Evolutionary conservation across 2,888 invertebrate species (phyloP), one percentile per base, ranked within the genome.

Genomic region (Ennomos quercinarius): DNA sequence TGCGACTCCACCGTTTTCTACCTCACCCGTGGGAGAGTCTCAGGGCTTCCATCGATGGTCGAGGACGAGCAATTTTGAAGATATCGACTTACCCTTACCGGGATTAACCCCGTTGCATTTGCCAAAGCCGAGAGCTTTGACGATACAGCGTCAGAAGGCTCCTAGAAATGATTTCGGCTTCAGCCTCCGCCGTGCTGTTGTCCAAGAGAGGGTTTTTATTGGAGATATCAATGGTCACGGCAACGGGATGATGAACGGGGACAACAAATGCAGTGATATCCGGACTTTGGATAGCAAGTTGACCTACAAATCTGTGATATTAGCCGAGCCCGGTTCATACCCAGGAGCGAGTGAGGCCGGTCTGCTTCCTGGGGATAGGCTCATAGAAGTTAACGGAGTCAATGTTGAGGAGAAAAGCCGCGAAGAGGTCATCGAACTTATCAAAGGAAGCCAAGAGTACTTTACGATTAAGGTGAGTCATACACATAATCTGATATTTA

Each of bases 121-220:
- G 57, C 96, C 96, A 6, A 93, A 94, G 62, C 95, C 97, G 1
- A 93, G 98, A 66, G 93, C 95, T 48, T 87, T 98, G 50, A 94
- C 95, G 0, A 96, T 98, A 65, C 95, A 95, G 70, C 91, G 97
- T 3, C 97, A 97, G 77, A 96, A 96, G 69, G 95, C 96, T 43
- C 97, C 98, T 0, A 94, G 97, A 56, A 97, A 97, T 68, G 98
- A 98, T 85, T 99, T 99, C 81, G 99, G 99, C 0, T 98, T 99
- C 78, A 98, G 98, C 64, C 91, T 99, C 66, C 95, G 98, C 8
- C 95, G 98, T 73, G 98, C 98, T 2, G 96, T 97, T 83, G 95
- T 98, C 46, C 94, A 97, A 65, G 95, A 97, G 80, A 93, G 96
- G 66, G 73, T 91, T 35, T 91, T 87, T 53, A 87, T 89, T 58